Evolutionary conservation across 2,113 vertebrate species (phyloP).

Genomic region (Baryphthengus martii): DNA sequence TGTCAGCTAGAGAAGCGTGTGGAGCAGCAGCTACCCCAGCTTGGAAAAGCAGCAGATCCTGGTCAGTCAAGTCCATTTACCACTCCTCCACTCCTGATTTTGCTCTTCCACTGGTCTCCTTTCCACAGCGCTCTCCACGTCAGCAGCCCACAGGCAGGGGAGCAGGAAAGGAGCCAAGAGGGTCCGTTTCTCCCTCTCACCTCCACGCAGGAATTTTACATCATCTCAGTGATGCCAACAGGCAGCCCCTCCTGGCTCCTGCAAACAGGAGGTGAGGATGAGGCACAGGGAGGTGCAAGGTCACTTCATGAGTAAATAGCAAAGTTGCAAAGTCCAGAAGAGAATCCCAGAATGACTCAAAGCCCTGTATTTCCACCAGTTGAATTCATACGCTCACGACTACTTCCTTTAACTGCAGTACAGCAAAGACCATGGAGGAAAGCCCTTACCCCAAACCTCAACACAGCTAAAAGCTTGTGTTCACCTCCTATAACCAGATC

Average conservation of each 20-base stretch:
- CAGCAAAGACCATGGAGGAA: accelerated
- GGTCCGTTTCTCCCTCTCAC: background rate
- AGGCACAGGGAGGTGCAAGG: background rate
- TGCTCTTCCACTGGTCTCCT: background rate
- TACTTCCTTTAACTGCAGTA: background rate
- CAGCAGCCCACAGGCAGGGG: background rate
- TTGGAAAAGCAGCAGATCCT: background rate
- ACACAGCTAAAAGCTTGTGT: background rate
- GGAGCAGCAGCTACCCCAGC: background rate
- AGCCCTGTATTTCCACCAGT: background rate
- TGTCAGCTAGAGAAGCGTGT: accelerated
- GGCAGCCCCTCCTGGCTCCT: background rate
- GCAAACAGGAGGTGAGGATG: no score
- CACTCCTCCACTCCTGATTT: background rate
- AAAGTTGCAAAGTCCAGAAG: background rate
- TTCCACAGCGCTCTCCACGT: background rate
- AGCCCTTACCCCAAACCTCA: background rate
- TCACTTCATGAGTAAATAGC: background rate
- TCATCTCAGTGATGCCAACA: background rate
- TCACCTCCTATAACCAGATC: background rate
- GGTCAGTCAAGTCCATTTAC: accelerated
- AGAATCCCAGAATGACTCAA: background rate
- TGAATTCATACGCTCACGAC: accelerated
- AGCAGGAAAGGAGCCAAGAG: background rate
- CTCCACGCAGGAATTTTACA: background rate